phyloP scores from a whole-genome alignment of 2,113 vertebrate species.

The Ophiodon elongatus region DNA sequence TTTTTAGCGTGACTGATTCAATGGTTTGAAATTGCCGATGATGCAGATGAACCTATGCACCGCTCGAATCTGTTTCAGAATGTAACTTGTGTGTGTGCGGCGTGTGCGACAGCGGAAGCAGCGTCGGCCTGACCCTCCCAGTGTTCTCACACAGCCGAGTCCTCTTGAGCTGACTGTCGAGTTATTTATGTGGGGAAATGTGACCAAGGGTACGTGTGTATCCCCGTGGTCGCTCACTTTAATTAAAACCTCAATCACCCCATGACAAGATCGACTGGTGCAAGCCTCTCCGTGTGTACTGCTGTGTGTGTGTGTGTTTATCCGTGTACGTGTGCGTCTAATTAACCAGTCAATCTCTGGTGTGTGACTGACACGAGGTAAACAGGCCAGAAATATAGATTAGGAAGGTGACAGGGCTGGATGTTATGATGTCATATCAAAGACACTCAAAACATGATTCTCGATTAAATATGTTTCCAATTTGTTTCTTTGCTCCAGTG shows the following conservation, averaged over 20 bases:
- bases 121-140: neutral
- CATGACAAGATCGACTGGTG: conserved; percentile 47
- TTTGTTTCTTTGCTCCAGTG: neutral
- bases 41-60: neutral
- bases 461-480: neutral
- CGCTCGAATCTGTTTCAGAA: neutral
- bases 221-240: conserved; percentile 48
- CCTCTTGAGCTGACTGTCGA: conserved; percentile 5
- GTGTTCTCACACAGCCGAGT: neutral
- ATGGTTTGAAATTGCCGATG: neutral
- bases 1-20: neutral
- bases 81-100: neutral
- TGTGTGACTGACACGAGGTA: conserved; percentile 24
- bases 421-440: conserved; percentile 20
- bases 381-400: conserved; percentile 29
- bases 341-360: conserved; percentile 49
- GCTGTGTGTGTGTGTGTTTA: neutral
- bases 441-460: conserved; percentile 8
- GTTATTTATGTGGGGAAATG: conserved; percentile 55
- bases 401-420: neutral
- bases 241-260: conserved; percentile 71
- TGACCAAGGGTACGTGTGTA: conserved; percentile 21
- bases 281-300: neutral
- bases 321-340: conserved; percentile 7
- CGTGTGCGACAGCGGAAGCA: neutral